These are phyloP conservation scores for Brachionus plicatilis DNA, from an alignment of 1,140 invertebrate species.

Conservation along the genomic window DNA sequence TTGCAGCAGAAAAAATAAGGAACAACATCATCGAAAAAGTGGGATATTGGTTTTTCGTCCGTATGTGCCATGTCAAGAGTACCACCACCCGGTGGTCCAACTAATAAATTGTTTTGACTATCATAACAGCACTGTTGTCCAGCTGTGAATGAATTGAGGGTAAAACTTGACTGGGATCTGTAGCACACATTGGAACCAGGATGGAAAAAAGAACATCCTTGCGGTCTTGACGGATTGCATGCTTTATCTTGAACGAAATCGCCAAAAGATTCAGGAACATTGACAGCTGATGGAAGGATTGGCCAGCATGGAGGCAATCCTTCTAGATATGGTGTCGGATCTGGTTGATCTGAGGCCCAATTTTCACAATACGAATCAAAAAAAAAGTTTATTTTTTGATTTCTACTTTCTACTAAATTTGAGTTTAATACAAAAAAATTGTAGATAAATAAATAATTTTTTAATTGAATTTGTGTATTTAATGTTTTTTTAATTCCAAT, in stretches of 20 bases:
- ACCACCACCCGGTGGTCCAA: background rate
- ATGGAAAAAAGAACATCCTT: background rate
- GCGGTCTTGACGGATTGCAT: background rate
- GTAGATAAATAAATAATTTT: background rate
- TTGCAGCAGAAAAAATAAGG: background rate
- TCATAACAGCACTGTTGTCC: conserved; percentile 1
- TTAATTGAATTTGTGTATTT: background rate
- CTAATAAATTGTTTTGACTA: background rate
- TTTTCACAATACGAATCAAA: background rate
- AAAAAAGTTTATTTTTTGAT: background rate
- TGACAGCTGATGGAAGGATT: background rate
- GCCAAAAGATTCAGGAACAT: background rate
- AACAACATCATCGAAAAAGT: background rate
- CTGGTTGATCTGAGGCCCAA: background rate
- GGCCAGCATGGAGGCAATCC: background rate
- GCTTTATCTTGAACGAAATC: background rate
- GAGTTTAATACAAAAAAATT: background rate
- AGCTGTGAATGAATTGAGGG: background rate
- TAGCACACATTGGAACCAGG: background rate
- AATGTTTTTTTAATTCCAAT: background rate
- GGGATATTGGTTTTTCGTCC: background rate
- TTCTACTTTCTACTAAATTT: background rate
- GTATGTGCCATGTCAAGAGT: background rate
- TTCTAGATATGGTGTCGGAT: background rate
- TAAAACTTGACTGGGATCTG: background rate